Evolutionary conservation across 2,113 vertebrate genomes (phyloP).

Genomic region (Syngnathus scovelli): DNA sequence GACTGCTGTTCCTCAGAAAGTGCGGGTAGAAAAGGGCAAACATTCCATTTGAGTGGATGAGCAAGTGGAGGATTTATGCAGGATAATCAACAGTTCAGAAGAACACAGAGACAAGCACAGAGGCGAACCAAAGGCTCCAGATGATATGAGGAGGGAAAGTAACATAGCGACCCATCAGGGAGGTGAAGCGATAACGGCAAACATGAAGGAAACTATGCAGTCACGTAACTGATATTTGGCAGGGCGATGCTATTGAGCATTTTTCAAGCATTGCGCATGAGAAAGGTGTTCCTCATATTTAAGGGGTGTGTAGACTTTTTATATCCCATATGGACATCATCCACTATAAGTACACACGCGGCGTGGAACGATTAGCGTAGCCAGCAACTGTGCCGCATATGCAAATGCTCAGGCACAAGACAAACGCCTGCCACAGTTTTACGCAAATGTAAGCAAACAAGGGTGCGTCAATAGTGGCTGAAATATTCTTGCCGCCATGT

Average conservation of each 20-base stretch:
- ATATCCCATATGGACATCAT: too few species aligned
- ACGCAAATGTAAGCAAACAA: conserved; percentile 26
- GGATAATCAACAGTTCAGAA: conserved; percentile 1
- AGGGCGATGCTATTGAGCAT: conserved; percentile 38
- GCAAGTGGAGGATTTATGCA: conserved; percentile 20
- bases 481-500: not conserved
- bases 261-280: conserved; percentile 32
- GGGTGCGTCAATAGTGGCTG: not conserved
- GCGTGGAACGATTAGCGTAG: too few species aligned
- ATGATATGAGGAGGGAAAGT: conserved; percentile 1
- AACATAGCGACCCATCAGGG: conserved; percentile 7
- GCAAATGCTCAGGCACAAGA: not conserved
- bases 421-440: conserved; percentile 9
- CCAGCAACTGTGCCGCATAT: not conserved
- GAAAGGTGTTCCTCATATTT: not conserved
- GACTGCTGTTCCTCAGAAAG: not conserved
- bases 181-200: conserved; percentile 46
- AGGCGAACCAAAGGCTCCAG: conserved; percentile 1
- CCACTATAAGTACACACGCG: too few species aligned
- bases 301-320: not conserved
- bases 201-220: conserved; percentile 44
- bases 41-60: conserved; percentile 12
- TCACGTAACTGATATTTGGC: conserved; percentile 62
- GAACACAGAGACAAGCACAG: not conserved
- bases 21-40: conserved; percentile 11